Evolutionary conservation across 2,888 invertebrate species (phyloP), one percentile per base, ranked within the genome.

Genomic region (Heliconius ethilla): DNA sequence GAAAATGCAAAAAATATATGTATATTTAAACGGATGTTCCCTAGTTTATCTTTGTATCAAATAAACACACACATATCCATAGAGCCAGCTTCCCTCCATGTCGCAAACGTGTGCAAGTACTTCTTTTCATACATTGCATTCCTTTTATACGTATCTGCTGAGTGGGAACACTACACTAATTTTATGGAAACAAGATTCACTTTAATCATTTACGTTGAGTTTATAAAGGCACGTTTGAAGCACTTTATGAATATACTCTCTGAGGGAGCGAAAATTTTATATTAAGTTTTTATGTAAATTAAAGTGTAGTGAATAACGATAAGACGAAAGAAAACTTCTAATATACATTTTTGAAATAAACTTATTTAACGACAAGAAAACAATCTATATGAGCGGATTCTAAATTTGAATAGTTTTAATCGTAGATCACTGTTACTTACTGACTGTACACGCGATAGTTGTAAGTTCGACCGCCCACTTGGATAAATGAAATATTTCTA

Each of bases 161-260:
- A 75, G 76, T 70, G 62, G 51, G 66, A 37, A 72, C 72, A 77
- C 45, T 67, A 65, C 70, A 74, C 55, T 79, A 76, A 75, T 81
- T 79, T 81, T 78, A 81, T 79, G 79, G 69, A 78, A 81, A 79
- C 70, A 74, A 79, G 75, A 79, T 81, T 81, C 79, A 79, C 73
- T 81, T 80, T 78, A 78, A 76, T 80, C 76, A 77, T 80, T 78
- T 78, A 55, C 37, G 27, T 75, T 75, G 70, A 78, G 78, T 79
- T 81, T 78, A 79, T 78, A 69, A 75, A 78, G 76, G 78, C 76
- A 74, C 70, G 67, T 78, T 77, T 76, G 65, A 78, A 76, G 78
- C 70, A 67, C 79, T 75, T 66, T 75, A 65, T 75, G 73, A 55
- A 69, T 63, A 76, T 72, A 75, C 75, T 76, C 70, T 76, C 70